Evolutionary conservation across 2,797 vertebrate genomes (phyloP).

Genomic region (Catamblyrhynchus diadema): DNA sequence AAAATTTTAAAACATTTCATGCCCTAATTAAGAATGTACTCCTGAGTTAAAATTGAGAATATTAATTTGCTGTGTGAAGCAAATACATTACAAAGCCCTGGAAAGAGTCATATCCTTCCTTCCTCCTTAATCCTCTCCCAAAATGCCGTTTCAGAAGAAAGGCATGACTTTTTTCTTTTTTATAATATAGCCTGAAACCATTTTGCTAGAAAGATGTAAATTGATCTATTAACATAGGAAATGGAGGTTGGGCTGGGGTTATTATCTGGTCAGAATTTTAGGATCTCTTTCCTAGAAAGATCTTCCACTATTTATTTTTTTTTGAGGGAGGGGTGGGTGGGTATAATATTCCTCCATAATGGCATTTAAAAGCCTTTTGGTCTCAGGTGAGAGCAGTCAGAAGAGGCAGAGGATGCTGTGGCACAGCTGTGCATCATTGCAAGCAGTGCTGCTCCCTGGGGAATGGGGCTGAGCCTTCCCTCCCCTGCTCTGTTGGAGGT

Average conservation of each 20-base stretch:
- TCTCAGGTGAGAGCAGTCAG: neutral
- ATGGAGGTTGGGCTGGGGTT: neutral
- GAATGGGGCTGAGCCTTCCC: neutral
- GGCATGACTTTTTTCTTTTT: neutral
- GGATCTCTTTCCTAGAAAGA: neutral
- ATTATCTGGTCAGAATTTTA: neutral
- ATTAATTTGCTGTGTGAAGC: constrained; percentile 2
- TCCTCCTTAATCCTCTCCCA: neutral
- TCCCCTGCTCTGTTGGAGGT: neutral
- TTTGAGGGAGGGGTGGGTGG: fast-evolving
- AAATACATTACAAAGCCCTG: neutral
- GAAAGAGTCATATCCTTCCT: constrained; percentile 12
- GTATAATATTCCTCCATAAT: neutral
- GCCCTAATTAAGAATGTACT: constrained; percentile 38
- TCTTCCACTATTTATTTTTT: neutral
- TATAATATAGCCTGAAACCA: neutral
- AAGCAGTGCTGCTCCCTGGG: neutral
- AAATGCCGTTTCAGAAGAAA: constrained; percentile 32
- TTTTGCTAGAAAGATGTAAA: constrained; percentile 23
- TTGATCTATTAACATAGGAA: constrained; percentile 10
- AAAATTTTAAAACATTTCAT: constrained; percentile 50
- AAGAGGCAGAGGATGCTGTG: neutral
- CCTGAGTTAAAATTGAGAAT: constrained; percentile 26
- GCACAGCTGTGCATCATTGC: neutral
- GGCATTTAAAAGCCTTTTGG: neutral